Conservation (phyloP, 2,797 vertebrate genomes). For the Botia almorhae region DNA sequence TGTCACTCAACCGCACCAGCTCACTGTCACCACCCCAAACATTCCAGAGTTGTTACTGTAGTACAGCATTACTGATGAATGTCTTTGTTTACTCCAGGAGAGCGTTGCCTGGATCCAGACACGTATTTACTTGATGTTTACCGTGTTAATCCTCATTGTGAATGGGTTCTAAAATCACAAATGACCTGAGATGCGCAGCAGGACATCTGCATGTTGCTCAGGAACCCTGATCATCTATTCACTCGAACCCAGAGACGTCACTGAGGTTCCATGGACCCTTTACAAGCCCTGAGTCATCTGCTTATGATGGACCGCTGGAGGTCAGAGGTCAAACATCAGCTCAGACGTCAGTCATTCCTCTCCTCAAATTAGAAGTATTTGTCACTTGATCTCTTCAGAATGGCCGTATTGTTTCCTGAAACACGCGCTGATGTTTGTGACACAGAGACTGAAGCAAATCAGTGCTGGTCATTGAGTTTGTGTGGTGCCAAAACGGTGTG, state of each 20-base stretch:
- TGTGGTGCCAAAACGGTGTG: conserved; percentile 52
- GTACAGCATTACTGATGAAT: background rate
- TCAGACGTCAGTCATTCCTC: background rate
- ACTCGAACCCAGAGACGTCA: conserved; percentile 35
- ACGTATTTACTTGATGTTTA: conserved; percentile 85
- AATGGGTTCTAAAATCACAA: conserved; percentile 87
- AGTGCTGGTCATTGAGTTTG: conserved; percentile 60
- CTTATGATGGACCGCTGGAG: background rate
- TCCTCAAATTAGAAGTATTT: background rate
- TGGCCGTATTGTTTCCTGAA: background rate
- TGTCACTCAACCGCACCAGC: background rate
- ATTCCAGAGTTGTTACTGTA: background rate
- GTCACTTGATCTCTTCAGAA: background rate
- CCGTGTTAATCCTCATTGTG: conserved; percentile 84
- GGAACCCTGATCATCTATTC: background rate
- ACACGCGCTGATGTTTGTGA: background rate
- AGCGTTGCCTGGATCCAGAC: conserved; percentile 86
- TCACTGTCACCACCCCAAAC: background rate
- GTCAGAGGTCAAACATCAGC: conserved; percentile 15
- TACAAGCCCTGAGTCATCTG: background rate
- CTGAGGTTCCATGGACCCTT: background rate
- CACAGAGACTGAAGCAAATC: conserved; percentile 48
- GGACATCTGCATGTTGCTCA: background rate
- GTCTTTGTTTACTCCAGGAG: conserved; percentile 70
- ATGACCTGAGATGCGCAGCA: conserved; percentile 67